Base-by-base conservation (phyloP, 2,888 invertebrate genomes). In the Agrochola macilenta region DNA sequence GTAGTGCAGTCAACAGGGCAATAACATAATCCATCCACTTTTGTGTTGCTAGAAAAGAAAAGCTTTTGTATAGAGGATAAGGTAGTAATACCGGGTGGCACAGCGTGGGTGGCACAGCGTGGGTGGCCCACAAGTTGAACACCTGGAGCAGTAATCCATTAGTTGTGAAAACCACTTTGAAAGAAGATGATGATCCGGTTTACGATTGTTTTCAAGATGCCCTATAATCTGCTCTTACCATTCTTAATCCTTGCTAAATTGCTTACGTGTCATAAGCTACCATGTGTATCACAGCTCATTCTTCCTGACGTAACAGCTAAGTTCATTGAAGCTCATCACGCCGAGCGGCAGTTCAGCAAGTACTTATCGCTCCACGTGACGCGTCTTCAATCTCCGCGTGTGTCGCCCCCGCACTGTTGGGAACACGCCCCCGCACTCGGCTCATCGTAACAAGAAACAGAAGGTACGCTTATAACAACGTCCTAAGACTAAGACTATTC, bases 351-450 rank as follows among this genome's bases (percentile, higher is more conserved):
- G 65, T 61, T 66, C 39, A 68, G 61, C 65, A 26, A 68, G 46
- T 54, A 63, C 30, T 30, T 30, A 30, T 46, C 68, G 43, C 35
- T 58, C 49, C 72, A 58, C 26, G 60, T 82, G 69, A 72, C 66
- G 71, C 54, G 71, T 76, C 82, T 65, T 78, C 68, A 65, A 63
- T 78, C 65, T 74, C 26, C 69, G 23, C 74, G 60, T 63, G 49
- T 63, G 66, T 17, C 14, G 9, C 26, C 43, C 23, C 11, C 14
- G 14, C 61, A 2, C 12, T 20, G 26, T n/a, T 8, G 7, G 2
- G 5, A 46, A 54, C 43, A 20, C 72, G 0, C 39, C 71, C 30
- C 35, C 54, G 20, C 23, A 63, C 43, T 49, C 49, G n/a, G 2
- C 57, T 57, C 23, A 26, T 35, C 9, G 3, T 30, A 54, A 26